Evolutionary conservation across 1,140 invertebrate species (phyloP), one percentile per base, ranked within the genome.

Genomic region (Caenorhabditis latens): DNA sequence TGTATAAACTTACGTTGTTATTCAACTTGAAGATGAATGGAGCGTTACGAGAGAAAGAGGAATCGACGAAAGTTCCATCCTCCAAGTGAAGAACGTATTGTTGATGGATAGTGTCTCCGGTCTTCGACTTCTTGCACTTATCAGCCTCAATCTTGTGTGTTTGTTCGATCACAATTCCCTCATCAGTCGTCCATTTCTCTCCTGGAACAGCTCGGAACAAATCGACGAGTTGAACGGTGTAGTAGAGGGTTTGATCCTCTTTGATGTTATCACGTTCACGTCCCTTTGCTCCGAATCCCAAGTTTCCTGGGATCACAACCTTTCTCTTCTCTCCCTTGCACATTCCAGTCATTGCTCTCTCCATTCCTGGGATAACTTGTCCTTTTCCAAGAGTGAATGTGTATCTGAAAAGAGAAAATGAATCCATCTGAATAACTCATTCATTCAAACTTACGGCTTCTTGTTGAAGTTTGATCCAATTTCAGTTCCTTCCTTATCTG

Each of bases 301-400:
- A 87, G 40, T 84, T 86, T 21, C 88, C 88, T 24, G 91, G 91
- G 67, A 92, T 92, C 14, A 91, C 89, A 43, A 92, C 92, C 75
- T 91, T 91, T 83, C 91, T 88, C 84, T 92, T 92, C 84, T 92
- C 91, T 82, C 91, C 91, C 55, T 92, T 90, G 82, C 91, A 92
- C 91, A 92, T 92, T 16, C 91, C 91, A 53, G 89, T 89, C 89
- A 90, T 90, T 19, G 89, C 89, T 53, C 91, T 84, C 42, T 92
- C 91, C 91, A 92, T 92, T 63, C 91, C 91, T 42, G 89, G 65
- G 83, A 92, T 92, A 13, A 92, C 91, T 84, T 92, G 91, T 50
- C 84, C 87, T 79, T 79, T 87, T 46, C 91, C 91, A 43, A 92
- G 88, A 40, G 89, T 92, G 88, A 92, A 92, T 9, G 87, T 89